A percentile compares a stretch with the other conserved stretches of the same genome.
Evolutionary conservation across 2,888 invertebrate genomes (phyloP).

Genomic region (Drosophila anceps): DNA sequence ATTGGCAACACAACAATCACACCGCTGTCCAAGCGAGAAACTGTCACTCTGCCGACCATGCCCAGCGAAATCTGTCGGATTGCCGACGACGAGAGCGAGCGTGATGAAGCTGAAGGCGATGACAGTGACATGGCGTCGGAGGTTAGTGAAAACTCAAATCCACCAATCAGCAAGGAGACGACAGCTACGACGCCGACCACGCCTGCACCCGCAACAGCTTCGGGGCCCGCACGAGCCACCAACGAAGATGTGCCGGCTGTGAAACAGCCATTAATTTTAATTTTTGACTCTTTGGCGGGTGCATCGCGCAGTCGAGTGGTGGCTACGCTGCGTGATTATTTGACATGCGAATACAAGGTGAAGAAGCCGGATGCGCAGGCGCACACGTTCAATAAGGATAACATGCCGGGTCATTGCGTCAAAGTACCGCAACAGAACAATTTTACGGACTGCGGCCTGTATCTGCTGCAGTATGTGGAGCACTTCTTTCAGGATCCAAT

Average conservation of each 20-base stretch:
- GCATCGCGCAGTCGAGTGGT: slow-evolving; percentile 93
- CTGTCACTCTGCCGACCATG: slow-evolving; percentile 85
- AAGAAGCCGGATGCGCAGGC: slow-evolving; percentile 87
- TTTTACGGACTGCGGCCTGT: slow-evolving; percentile 98
- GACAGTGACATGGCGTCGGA: slow-evolving; percentile 89
- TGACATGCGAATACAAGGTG: slow-evolving; percentile 93
- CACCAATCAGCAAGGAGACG: slow-evolving; percentile 53
- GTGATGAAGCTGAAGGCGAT: slow-evolving; percentile 93
- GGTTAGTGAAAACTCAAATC: slow-evolving; percentile 81
- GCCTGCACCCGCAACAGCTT: slow-evolving; percentile 15
- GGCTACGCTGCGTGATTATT: slow-evolving; percentile 95
- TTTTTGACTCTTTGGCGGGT: slow-evolving; percentile 97
- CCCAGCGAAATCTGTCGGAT: slow-evolving; percentile 86
- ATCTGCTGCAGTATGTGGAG: slow-evolving; percentile 97
- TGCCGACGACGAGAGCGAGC: slow-evolving; percentile 90
- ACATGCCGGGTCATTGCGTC: slow-evolving; percentile 94
- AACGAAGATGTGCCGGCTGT: slow-evolving; percentile 62
- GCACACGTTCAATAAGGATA: slow-evolving; percentile 90
- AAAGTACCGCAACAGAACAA: slow-evolving; percentile 99
- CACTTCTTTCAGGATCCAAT: slow-evolving; percentile 96
- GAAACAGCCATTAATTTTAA: slow-evolving; percentile 92
- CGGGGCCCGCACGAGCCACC: slow-evolving; percentile 34
- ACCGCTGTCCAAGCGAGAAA: slow-evolving; percentile 85
- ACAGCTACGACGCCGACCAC: slow-evolving; percentile 18
- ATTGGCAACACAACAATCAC: slow-evolving; percentile 90